Base-by-base conservation (phyloP, 2,888 invertebrate genomes). In the Caenorhabditis sinica region DNA sequence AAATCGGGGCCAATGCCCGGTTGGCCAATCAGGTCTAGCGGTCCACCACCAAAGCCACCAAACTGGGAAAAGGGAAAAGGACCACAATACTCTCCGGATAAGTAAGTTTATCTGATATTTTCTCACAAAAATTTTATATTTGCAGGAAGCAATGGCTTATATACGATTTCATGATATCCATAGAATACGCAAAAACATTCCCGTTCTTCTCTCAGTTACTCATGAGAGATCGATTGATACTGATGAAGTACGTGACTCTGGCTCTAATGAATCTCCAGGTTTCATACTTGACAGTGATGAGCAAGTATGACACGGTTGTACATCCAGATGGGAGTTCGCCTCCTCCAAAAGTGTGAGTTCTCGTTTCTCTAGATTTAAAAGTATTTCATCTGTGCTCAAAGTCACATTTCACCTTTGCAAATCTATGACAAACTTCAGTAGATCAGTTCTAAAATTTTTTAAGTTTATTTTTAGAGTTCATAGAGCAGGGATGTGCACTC, bases 161-260 rank as follows among this genome's bases (percentile, higher is more conserved):
- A 0, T 83, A 71, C 49, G 83, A 83, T 30, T 49, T 83, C 49
- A 73, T 83, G 74, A 40, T 79, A 9, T 43, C 72, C 6, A 61
- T 83, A 2, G 79, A 83, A 53, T 83, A 83, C 36, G 77, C 74
- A 2, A 83, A 83, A 28, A 79, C 83, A 2, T 83, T 83, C 51
- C 28, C 40, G 25, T 83, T 79, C 49, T 69, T 83, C 28, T 30
- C 61, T 23, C 15, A 69, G 4, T 58, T 83, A 8, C 58, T 63
- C 40, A 17, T 69, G 3, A 51, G n/a, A 36, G 83, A 83, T 43
- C 30, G 63, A 4, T 0, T 61, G 23, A 43, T 79, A 25, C 53
- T 83, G n/a, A 28, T 79, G 58, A 43, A 43, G 51, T 51, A 83
- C 40, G 56, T 63, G 17, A 43, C 79, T 8, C 25, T 83, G 69